Evolutionary conservation across 2,113 vertebrate species (phyloP), one percentile per base, ranked within the genome.

Genomic region (Malurus elegans): DNA sequence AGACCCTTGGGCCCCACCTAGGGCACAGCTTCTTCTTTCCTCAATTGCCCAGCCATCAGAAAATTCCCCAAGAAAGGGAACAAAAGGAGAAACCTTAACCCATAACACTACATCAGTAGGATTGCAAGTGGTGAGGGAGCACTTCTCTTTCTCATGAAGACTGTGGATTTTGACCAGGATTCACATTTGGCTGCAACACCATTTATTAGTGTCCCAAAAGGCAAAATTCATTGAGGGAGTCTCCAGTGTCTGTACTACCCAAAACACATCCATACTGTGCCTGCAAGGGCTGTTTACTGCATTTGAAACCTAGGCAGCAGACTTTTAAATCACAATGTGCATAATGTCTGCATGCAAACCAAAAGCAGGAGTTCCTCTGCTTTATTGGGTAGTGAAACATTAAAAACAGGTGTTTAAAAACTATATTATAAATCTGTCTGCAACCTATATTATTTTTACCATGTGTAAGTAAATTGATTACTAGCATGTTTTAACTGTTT

Each of bases 361-460:
- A 71, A 94, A 94, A 81, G 54, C 82, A 86, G 62, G 44, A 66
- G 69, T 74, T 72, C 66, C 64, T 65, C 54, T 1, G 8, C 57
- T 94, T 85, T 85, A 92, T 2, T 65, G 56, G 83, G 65, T 45
- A 83, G n/a, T 21, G 48, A 88, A 94, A 86, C 57, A 95, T 92
- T 92, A 76, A 94, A 93, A 95, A 18, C 58, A 88, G 79, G 93
- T 92, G 89, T 91, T 96, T 88, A 53, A 90, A 92, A 94, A 88
- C 18, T 18, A 13, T n/a, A 82, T 84, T 96, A 81, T 56, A 88
- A 90, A 86, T 71, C 76, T 90, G 58, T 73, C 85, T 87, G 83
- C 61, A 88, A 79, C 67, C 66, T 61, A 34, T 34, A 83, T 79
- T 72, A 95, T 86, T 93, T 97, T 95, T 79, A 91, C 74, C 65